These are phyloP conservation scores for Lasioglossum villosulum DNA, from an alignment of 2,888 invertebrate species.

Conservation along the genomic window DNA sequence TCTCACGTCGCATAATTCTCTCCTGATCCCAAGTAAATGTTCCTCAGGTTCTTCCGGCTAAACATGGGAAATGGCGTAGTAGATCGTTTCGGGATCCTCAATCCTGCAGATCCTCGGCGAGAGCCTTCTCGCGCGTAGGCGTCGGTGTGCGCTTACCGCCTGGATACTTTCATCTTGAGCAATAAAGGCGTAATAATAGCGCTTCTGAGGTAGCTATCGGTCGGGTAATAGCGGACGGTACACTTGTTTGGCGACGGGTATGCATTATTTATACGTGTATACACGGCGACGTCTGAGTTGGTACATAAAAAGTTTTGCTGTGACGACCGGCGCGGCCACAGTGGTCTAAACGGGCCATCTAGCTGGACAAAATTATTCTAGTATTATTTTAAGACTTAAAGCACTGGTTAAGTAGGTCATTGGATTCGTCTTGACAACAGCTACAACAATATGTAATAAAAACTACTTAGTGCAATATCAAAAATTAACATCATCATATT, in stretches of 20 bases:
- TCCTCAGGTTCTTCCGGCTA: neutral
- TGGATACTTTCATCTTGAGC: constrained; percentile 58
- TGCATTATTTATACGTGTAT: constrained; percentile 49
- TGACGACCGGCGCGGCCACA: no score
- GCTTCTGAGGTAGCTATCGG: constrained; percentile 49
- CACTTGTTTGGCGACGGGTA: constrained; percentile 32
- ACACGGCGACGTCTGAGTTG: neutral
- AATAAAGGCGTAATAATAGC: constrained; percentile 54
- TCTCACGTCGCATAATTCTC: neutral
- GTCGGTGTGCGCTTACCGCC: constrained; percentile 30
- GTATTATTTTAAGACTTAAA: no score
- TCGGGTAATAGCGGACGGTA: constrained; percentile 44
- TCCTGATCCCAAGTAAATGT: neutral
- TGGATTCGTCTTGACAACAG: no score
- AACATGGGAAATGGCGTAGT: neutral
- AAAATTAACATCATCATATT: no score
- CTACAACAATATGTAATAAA: no score
- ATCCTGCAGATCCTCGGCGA: neutral
- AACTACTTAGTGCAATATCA: no score
- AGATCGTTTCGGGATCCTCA: neutral
- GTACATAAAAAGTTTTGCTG: neutral
- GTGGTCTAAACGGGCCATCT: no score
- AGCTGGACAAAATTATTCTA: no score
- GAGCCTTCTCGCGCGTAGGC: constrained; percentile 34
- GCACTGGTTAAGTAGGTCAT: no score